phyloP scores from a whole-genome alignment of 2,888 invertebrate genomes.

The Mermis nigrescens region DNA sequence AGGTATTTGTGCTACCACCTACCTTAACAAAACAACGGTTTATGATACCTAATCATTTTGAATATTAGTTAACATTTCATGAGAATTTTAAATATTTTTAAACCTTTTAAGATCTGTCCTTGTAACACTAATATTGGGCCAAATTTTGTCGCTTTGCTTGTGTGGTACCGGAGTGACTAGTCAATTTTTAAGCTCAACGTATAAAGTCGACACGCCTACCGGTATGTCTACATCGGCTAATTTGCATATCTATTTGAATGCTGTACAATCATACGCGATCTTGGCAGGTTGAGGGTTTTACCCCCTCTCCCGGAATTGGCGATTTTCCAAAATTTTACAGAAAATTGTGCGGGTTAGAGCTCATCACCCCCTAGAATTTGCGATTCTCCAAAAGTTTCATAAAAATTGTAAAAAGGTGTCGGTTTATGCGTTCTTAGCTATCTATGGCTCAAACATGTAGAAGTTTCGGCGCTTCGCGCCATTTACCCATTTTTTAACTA shows the following conservation, averaged over 20 bases:
- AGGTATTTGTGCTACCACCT: no score
- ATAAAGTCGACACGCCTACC: constrained; percentile 53
- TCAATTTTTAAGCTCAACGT: constrained; percentile 46
- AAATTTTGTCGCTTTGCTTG: constrained; percentile 52
- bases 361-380: no score
- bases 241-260: no score
- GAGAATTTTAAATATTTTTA: not conserved
- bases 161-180: constrained; percentile 57
- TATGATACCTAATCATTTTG: not conserved
- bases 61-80: no score
- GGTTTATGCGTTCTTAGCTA: no score
- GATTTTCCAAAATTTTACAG: not conserved
- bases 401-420: no score
- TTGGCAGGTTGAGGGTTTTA: not conserved
- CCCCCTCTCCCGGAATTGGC: not conserved
- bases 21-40: not conserved
- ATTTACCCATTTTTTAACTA: no score
- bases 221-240: constrained; percentile 33
- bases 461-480: no score
- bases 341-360: not conserved
- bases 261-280: not conserved
- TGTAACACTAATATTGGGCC: constrained; percentile 36
- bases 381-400: no score
- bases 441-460: no score
- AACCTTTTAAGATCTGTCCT: constrained; percentile 30